A percentile compares a stretch with the other conserved stretches of the same genome.
Conservation (phyloP, 2,797 vertebrate genomes). For the Otus scops region DNA sequence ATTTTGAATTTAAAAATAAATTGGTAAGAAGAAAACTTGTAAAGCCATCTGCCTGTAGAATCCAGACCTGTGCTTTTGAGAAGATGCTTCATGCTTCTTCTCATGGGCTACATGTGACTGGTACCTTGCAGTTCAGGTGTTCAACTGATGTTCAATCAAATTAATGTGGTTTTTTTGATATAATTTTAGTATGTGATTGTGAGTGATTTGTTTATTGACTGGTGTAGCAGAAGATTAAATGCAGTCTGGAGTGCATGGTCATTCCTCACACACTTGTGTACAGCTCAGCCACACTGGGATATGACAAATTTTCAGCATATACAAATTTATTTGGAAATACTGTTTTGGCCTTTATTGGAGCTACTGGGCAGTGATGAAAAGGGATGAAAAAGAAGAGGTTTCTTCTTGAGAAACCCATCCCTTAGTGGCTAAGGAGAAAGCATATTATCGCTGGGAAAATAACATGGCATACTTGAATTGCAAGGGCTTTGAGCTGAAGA, state of each 20-base stretch:
- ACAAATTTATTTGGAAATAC: not conserved
- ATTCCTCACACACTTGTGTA: not conserved
- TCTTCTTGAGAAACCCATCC: not conserved
- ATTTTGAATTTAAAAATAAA: not conserved
- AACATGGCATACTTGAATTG: not conserved
- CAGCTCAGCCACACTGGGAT: not conserved
- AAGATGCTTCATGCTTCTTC: not conserved
- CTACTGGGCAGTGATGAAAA: not conserved
- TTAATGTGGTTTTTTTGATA: not conserved
- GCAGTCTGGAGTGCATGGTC: not conserved
- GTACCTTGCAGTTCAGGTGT: not conserved
- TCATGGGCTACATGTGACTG: not conserved
- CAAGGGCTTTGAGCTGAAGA: not conserved
- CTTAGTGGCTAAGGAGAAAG: not conserved
- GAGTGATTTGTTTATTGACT: not conserved
- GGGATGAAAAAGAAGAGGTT: not conserved
- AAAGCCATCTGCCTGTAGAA: not conserved
- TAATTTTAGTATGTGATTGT: not conserved
- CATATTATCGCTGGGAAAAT: not conserved
- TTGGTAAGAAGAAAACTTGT: not conserved
- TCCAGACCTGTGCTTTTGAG: not conserved
- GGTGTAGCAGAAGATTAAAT: not conserved
- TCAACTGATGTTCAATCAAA: not conserved
- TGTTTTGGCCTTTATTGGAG: not conserved
- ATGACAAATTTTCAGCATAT: not conserved